phyloP scores from a whole-genome alignment of 2,888 invertebrate species.

The Trachelus troglodyta region DNA sequence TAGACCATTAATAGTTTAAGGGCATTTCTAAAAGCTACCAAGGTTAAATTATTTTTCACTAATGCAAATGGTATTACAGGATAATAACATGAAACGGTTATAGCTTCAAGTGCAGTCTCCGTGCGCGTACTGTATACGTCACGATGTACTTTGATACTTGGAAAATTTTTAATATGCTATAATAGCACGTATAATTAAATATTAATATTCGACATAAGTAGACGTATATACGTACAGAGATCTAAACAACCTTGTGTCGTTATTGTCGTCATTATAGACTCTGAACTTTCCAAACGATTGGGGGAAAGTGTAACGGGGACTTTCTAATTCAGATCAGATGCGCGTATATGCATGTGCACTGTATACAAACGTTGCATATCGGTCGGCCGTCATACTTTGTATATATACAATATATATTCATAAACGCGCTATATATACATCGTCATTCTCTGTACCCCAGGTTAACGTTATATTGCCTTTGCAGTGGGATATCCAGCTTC shows the following conservation, averaged over 20 bases:
- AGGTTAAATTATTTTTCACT: no score
- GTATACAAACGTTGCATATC: neutral
- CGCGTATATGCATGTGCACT: neutral
- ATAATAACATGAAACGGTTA: no score
- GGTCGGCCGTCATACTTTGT: neutral
- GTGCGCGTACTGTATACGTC: no score
- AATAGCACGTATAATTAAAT: no score
- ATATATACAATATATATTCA: neutral
- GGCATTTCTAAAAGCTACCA: neutral
- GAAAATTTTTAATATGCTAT: no score
- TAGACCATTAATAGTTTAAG: neutral
- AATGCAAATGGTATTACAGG: no score
- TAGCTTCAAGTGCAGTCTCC: no score
- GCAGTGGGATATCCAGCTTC: conserved; percentile 26
- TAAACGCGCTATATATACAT: neutral
- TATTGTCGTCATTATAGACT: neutral
- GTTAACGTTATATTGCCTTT: neutral
- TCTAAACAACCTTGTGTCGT: neutral
- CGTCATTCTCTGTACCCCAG: neutral
- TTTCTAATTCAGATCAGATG: neutral
- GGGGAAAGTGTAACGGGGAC: neutral
- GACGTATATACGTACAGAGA: no score
- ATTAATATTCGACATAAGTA: no score
- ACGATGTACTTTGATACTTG: no score
- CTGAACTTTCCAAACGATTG: neutral